Evolutionary conservation across 2,797 vertebrate species (phyloP).

Genomic region (Hydrophis major): DNA sequence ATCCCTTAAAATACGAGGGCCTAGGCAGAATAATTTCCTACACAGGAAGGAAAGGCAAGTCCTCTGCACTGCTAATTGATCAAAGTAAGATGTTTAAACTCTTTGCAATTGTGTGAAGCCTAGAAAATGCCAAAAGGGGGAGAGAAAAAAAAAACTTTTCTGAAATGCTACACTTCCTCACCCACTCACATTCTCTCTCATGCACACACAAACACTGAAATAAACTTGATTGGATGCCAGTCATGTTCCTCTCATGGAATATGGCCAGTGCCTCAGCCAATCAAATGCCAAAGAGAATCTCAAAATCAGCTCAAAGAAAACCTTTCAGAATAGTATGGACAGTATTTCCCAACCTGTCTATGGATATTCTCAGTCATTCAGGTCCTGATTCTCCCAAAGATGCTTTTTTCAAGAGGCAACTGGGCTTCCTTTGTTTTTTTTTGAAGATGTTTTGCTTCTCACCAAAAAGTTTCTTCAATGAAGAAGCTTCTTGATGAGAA

Average conservation of each 20-base stretch:
- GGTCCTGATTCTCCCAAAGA: background rate
- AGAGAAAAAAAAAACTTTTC: background rate
- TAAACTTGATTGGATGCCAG: background rate
- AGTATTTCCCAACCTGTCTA: background rate
- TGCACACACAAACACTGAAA: background rate
- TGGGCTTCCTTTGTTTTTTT: background rate
- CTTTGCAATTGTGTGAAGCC: background rate
- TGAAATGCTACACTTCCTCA: background rate
- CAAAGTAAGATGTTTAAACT: background rate
- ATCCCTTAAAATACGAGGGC: background rate
- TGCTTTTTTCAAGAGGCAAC: background rate
- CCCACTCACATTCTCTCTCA: background rate
- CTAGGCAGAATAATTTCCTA: background rate
- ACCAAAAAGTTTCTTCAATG: background rate
- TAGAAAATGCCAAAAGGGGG: background rate
- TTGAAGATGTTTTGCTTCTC: background rate
- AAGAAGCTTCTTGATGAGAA: background rate
- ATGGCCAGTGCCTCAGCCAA: background rate
- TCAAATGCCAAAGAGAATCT: background rate
- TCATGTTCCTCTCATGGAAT: background rate
- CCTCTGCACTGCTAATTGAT: background rate
- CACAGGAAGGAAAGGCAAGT: conserved; percentile 16
- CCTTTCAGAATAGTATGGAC: background rate
- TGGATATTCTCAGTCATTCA: background rate
- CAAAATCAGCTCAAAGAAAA: background rate